Evolutionary conservation across 2,888 invertebrate genomes (phyloP).

Genomic region (Aleiodes leptofemur): DNA sequence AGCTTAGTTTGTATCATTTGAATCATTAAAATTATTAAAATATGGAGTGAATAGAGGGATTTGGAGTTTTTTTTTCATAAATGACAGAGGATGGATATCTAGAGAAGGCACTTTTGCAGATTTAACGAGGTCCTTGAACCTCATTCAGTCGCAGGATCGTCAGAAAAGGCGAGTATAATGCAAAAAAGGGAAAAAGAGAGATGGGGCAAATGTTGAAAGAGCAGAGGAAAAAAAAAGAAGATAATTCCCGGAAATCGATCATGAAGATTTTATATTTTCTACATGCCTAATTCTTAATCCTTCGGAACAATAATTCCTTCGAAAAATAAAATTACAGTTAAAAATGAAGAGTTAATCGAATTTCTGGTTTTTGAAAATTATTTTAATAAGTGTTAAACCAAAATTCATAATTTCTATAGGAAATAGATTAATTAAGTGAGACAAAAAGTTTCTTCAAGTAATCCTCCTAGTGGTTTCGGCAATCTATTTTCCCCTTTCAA

Average conservation of each 20-base stretch:
- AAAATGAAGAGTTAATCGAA: background rate
- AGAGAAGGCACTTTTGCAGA: constrained; percentile 53
- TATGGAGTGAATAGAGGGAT: constrained; percentile 14
- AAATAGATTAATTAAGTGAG: no score
- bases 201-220: constrained; percentile 14
- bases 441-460: no score
- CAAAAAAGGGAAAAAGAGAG: background rate
- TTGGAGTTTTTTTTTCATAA: background rate
- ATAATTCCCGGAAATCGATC: constrained; percentile 21
- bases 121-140: constrained; percentile 56
- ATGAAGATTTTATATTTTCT: constrained; percentile 22
- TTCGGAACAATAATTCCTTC: constrained; percentile 9
- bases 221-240: constrained; percentile 1
- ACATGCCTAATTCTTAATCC: background rate
- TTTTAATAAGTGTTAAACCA: no score
- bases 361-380: no score
- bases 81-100: constrained; percentile 20
- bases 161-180: constrained; percentile 29
- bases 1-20: no score
- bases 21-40: constrained; percentile 8
- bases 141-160: constrained; percentile 52
- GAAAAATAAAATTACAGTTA: background rate
- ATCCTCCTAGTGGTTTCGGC: no score
- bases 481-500: no score
- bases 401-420: no score